Evolutionary conservation across 2,113 vertebrate species (phyloP).

Genomic region (Stigmatopora nigra): DNA sequence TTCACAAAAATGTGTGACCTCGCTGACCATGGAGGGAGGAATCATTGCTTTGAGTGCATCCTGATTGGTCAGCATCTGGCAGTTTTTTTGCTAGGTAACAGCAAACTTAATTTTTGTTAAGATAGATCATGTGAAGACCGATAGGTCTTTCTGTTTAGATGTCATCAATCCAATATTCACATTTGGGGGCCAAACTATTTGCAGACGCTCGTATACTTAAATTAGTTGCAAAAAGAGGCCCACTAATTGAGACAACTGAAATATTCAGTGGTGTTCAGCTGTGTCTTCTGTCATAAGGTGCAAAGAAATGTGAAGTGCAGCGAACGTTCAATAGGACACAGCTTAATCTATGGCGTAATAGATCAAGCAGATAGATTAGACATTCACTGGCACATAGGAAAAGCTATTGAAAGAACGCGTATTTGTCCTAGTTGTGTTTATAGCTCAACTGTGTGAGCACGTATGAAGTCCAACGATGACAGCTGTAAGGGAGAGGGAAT

Average conservation of each 20-base stretch:
- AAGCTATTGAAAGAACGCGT: constrained; percentile 1
- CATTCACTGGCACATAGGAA: not conserved
- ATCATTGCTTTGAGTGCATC: no score
- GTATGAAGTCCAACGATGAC: constrained; percentile 15
- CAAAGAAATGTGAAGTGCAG: not conserved
- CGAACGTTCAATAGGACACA: constrained; percentile 1
- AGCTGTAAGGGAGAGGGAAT: constrained; percentile 12
- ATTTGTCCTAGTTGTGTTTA: not conserved
- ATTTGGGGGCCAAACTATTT: not conserved
- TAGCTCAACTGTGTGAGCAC: not conserved
- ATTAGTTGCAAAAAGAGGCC: not conserved
- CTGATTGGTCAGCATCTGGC: no score
- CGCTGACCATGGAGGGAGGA: no score
- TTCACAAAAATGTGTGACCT: no score
- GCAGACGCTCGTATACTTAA: not conserved
- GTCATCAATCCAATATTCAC: not conserved
- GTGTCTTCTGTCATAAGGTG: not conserved
- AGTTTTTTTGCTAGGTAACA: no score
- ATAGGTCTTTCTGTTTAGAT: not conserved
- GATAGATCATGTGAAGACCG: not conserved
- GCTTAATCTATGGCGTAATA: not conserved
- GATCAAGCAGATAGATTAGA: not conserved
- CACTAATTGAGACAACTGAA: not conserved
- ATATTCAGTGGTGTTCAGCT: not conserved
- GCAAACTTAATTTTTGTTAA: not conserved